Base-by-base conservation (phyloP, 2,888 invertebrate species). In the Pherbina coryleti region DNA sequence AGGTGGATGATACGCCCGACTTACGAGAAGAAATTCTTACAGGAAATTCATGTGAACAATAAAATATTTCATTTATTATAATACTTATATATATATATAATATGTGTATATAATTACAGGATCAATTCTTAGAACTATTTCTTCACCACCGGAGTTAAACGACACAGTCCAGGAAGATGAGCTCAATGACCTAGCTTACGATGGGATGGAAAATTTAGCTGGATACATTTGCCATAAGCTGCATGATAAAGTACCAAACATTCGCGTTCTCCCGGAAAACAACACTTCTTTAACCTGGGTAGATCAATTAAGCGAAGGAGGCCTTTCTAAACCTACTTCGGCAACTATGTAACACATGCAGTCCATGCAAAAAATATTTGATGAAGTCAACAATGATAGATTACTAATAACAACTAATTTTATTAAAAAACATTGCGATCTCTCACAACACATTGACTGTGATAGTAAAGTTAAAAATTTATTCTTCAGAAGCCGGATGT, bases 181-280 rank as follows among this genome's bases (percentile, higher is more conserved):
- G 22, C 22, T 80, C 5, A 69, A 73, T 9, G 7, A 28, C 17
- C 55, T 78, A 44, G 76, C 70, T 9, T 67, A 75, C 49, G 77
- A 78, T 49, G 71, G 77, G 0, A 22, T 79, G n/a, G 79, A 78
- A 78, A 79, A 79, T 75, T 55, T 79, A 53, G 76, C 76, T 34
- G 78, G 76, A 1, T 80, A 78, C 34, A 78, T 79, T 62, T 76
- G 79, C 64, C 71, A 79, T 55, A 76, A 69, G 19, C 62, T 73
- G 53, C 9, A 28, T 14, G 53, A 77, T 28, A 28, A 67, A 14
- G 44, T 74, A 5, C 28, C 73, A 25, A 28, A 73, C n/a, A 77
- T 60, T 53, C 37, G 22, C 3, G 53, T 66, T 31, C 31, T 28
- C 19, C 73, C 49, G 22, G 49, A 5, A 0, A 67, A 78, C 14